Evolutionary conservation across 2,797 vertebrate species (phyloP).

Genomic region (Dendrocincla tyrannina): DNA sequence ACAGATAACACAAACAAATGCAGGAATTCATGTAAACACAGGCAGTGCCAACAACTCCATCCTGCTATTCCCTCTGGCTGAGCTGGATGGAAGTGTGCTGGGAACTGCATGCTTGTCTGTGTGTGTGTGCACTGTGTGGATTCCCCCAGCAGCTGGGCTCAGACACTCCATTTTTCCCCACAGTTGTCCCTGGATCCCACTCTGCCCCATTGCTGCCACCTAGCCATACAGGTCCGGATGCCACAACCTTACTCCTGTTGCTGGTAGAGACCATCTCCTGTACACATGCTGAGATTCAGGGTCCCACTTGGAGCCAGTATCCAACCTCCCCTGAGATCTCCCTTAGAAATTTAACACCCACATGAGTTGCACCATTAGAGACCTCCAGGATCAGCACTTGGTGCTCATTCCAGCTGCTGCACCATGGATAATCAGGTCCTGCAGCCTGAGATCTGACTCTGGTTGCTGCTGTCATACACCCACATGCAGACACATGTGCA

Average conservation of each 20-base stretch:
- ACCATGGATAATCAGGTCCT: not conserved
- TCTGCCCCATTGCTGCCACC: not conserved
- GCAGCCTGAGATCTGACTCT: rapidly evolving
- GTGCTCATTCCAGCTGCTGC: not conserved
- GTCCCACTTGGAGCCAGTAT: not conserved
- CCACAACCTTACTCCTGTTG: not conserved
- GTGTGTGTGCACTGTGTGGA: not conserved
- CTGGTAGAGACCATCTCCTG: not conserved
- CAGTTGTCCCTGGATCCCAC: not conserved
- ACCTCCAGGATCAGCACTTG: not conserved
- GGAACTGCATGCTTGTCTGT: not conserved
- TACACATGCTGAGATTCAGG: rapidly evolving
- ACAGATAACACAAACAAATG: not conserved
- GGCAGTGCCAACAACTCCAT: not conserved
- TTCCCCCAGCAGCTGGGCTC: not conserved
- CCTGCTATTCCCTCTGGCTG: not conserved
- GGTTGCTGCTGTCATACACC: not conserved
- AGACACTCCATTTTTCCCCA: not conserved
- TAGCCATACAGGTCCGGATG: rapidly evolving
- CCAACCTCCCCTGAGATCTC: not conserved
- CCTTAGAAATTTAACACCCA: not conserved
- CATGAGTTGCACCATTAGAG: rapidly evolving
- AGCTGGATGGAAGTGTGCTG: not conserved
- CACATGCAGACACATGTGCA: not conserved
- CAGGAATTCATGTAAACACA: not conserved